Evolutionary conservation across 2,113 vertebrate genomes (phyloP).

Genomic region (Cervus canadensis): DNA sequence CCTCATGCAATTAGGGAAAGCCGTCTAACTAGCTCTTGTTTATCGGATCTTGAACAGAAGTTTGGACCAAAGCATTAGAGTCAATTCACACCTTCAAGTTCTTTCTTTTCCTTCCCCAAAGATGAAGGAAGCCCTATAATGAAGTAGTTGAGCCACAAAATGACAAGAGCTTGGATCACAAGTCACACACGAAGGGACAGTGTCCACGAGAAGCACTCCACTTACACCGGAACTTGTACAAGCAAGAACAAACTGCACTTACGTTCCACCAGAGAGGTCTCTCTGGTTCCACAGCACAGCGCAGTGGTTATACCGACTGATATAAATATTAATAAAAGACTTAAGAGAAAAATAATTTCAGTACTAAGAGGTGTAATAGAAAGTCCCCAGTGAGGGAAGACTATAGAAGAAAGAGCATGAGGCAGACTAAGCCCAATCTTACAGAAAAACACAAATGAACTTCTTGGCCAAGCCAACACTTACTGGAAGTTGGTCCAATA

Average conservation of each 20-base stretch:
- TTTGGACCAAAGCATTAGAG: neutral
- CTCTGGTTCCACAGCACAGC: neutral
- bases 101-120: neutral
- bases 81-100: neutral
- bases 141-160: neutral
- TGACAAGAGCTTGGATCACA: neutral
- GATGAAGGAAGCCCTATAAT: neutral
- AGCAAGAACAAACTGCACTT: neutral
- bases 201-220: neutral
- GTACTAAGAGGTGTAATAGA: neutral
- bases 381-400: neutral
- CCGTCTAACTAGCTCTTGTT: neutral
- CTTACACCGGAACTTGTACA: neutral
- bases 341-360: slow-evolving; percentile 36
- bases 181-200: neutral
- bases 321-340: neutral
- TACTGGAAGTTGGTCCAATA: neutral
- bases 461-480: neutral
- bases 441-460: neutral
- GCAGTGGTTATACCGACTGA: neutral
- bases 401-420: neutral
- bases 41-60: neutral
- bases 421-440: neutral
- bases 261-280: neutral
- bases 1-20: neutral